Base-by-base conservation (phyloP, 1,140 invertebrate genomes). In the Latrodectus geometricus region DNA sequence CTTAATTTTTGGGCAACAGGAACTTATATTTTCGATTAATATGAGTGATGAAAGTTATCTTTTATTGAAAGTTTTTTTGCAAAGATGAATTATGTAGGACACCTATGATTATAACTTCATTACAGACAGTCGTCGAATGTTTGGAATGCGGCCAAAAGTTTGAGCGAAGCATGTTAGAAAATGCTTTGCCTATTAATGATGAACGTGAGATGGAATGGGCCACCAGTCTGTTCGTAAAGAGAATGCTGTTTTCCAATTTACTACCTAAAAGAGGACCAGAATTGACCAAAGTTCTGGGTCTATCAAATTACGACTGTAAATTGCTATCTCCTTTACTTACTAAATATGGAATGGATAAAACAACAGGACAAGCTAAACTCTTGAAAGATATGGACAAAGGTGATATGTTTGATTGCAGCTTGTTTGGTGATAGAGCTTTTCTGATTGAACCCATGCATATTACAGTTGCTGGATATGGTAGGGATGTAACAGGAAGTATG, bases 231-330 rank as follows among this genome's bases (percentile, higher is more conserved):
- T 88, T 90, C 21, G 73, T 91, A 9, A 88, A 89, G 79, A 90
- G 89, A 54, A 77, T 90, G n/a, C 75, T 92, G 8, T 69, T 90
- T 17, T 89, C 88, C 20, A 89, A 89, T 82, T 86, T 88, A 9
- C 89, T 90, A 76, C 89, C 90, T 7, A 91, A 90, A 56, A 90
- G 90, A 87, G 90, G 90, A 54, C 61, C 90, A 5, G 91, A 91
- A 52, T 89, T 89, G 88, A 89, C 91, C 14, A 91, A 91, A 89
- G 89, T 90, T n/a, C 8, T 90, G 20, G 92, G 92, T 17, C 86
- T 92, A 15, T 92, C 91, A 20, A 92, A 92, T 88, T 92, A 92
- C 88, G 91, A 92, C 52, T 92, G 92, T 86, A 92, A 92, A 85
- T 88, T 92, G 12, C 87, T 93, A 21, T 92, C 92, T 15, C 92